These are phyloP conservation scores for Agriopis aurantiaria DNA, from an alignment of 2,888 invertebrate genomes.

Conservation along the genomic window DNA sequence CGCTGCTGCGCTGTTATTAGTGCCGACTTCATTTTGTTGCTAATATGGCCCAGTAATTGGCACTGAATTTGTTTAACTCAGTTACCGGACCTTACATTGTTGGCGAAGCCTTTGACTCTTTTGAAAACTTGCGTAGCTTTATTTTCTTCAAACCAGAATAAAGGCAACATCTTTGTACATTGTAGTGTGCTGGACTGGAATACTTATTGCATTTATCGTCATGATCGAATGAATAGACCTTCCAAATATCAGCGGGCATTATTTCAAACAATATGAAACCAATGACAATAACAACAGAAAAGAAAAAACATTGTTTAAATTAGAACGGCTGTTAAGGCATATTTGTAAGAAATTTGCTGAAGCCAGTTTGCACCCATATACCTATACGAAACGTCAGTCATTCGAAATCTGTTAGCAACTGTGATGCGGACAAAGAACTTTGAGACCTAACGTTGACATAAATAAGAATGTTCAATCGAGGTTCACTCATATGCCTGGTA, in stretches of 20 bases:
- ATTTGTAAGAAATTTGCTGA: too few relatives aligned
- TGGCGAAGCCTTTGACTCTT: conserved; percentile 11
- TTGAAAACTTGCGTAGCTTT: conserved; percentile 2
- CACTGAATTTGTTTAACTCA: conserved; percentile 66
- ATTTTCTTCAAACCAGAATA: conserved; percentile 1
- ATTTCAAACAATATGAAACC: not conserved
- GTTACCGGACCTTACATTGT: conserved; percentile 17
- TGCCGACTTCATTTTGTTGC: conserved; percentile 66
- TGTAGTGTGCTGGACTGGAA: not conserved
- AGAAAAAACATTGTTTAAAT: too few relatives aligned
- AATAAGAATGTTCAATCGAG: too few relatives aligned
- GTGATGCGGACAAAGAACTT: too few relatives aligned
- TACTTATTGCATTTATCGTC: not conserved
- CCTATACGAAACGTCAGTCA: too few relatives aligned
- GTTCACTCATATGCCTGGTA: too few relatives aligned
- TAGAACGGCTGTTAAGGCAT: too few relatives aligned
- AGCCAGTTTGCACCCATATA: too few relatives aligned
- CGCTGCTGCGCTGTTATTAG: conserved; percentile 72
- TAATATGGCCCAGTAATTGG: conserved; percentile 73
- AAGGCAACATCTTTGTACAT: not conserved
- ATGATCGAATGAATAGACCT: not conserved
- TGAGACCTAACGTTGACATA: too few relatives aligned
- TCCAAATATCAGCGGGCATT: too few relatives aligned
- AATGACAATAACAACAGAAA: too few relatives aligned
- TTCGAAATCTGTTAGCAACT: too few relatives aligned